phyloP scores from a whole-genome alignment of 2,113 vertebrate genomes.

The Melanerpes formicivorus region DNA sequence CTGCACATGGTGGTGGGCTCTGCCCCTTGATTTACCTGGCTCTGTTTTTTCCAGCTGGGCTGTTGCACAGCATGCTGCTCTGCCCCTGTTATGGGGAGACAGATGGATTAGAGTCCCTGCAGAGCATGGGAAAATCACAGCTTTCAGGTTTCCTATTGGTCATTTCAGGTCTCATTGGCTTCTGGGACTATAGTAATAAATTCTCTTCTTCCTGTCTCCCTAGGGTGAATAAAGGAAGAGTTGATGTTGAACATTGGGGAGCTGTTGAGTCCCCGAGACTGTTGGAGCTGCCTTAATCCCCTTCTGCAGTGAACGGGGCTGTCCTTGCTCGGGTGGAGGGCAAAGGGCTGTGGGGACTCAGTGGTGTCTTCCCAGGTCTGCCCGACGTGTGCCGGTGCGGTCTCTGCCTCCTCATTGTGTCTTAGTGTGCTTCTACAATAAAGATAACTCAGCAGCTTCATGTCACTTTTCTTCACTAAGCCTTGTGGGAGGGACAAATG shows the following conservation, averaged over 20 bases:
- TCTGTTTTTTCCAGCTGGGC: not conserved
- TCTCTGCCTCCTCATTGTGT: not conserved
- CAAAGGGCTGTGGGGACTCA: not conserved
- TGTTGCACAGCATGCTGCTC: rapidly evolving
- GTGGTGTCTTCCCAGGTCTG: not conserved
- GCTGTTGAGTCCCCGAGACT: not conserved
- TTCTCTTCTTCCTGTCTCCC: not conserved
- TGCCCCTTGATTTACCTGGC: not conserved
- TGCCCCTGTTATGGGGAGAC: not conserved
- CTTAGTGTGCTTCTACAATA: constrained; percentile 51
- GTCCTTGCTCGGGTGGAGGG: constrained; percentile 18
- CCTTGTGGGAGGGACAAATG: not conserved
- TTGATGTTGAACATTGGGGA: not conserved
- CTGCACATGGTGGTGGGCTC: not conserved
- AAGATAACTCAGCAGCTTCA: constrained; percentile 52
- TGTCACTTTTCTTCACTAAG: constrained; percentile 50
- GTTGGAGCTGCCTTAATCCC: constrained; percentile 20
- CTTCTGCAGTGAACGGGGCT: not conserved
- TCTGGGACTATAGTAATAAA: not conserved
- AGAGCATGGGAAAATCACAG: not conserved
- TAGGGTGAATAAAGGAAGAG: constrained; percentile 40
- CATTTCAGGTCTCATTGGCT: not conserved
- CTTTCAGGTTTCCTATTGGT: not conserved
- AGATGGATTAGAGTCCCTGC: not conserved
- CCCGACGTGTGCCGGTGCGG: not conserved